Conservation (phyloP, 2,888 invertebrate genomes). For the Euspilapteryx auroguttella region DNA sequence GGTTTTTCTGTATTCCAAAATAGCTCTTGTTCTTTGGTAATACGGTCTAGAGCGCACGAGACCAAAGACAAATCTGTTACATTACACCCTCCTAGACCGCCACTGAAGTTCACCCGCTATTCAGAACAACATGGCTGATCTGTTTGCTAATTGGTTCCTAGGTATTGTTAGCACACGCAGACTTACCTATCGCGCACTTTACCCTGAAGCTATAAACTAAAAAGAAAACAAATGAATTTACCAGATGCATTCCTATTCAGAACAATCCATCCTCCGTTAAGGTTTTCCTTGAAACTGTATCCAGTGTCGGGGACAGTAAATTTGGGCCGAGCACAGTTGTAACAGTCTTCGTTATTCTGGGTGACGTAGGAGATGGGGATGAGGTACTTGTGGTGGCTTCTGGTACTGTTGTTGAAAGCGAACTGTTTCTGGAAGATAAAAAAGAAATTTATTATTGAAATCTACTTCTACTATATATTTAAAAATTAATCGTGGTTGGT, state of each 20-base stretch:
- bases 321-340: slow-evolving; percentile 35
- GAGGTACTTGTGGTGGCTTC: slow-evolving; percentile 25
- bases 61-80: too few species aligned
- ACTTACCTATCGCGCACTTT: not conserved
- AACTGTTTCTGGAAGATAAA: slow-evolving; percentile 25
- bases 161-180: not conserved
- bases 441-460: too few species aligned
- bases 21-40: too few species aligned
- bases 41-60: too few species aligned
- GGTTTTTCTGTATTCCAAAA: too few species aligned
- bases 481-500: too few species aligned
- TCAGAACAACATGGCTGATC: too few species aligned
- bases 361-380: slow-evolving; percentile 43
- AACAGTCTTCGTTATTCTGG: slow-evolving; percentile 34
- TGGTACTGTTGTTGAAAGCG: slow-evolving; percentile 21
- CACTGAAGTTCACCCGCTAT: too few species aligned
- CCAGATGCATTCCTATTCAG: slow-evolving; percentile 43
- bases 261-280: slow-evolving; percentile 44
- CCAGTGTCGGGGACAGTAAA: slow-evolving; percentile 33
- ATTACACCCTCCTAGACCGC: too few species aligned
- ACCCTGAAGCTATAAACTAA: too few species aligned
- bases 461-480: too few species aligned
- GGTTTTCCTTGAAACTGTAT: slow-evolving; percentile 38
- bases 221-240: slow-evolving; percentile 10
- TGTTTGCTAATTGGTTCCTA: too few species aligned